Base-by-base conservation (phyloP, 2,888 invertebrate species). In the Drosophila atroscutellata region DNA sequence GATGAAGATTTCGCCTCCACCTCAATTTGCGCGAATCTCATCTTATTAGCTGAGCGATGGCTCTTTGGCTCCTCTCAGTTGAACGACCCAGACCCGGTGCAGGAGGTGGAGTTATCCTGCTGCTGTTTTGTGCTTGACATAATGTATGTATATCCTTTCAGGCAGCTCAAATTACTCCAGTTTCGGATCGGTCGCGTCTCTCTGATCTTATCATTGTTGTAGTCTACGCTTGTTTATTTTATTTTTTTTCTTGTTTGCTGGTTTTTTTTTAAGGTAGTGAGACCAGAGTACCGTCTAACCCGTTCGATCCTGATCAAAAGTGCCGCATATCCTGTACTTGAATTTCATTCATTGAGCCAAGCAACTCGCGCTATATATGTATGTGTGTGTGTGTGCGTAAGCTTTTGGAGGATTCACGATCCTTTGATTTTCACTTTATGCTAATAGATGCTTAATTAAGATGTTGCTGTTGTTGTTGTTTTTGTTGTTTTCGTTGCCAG, bases 261-360 rank as follows among this genome's bases (percentile, higher is more conserved):
- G 20, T 15, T 24, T 45, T 45, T 39, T 42, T 37, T 37, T 20
- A 42, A 24, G 24, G 39, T 26, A 42, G 54, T 30, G 30, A 61
- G 60, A 24, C 24, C 45, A 24, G 45, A 45, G 26, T 39, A 56
- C 55, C n/a, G 20, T 59, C 62, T 59, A 28, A 59, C 47, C 54
- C 57, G 47, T 55, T 52, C 52, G 32, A 54, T 57, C 39, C 50
- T 56, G 87, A 86, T 86, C 86, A 86, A 86, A 86, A 77, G 68
- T 32, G 73, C 86, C 89, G 89, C 86, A 77, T 86, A 89, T 87
- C 86, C 89, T 87, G 86, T 87, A 80, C 86, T 87, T 87, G 85
- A 87, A 85, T 87, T 87, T 87, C 86, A 89, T 88, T 86, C 89
- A 88, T 83, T 83, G 57, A 80, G 67, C 67, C 54, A 57, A 26